Conservation (phyloP, 2,113 vertebrate species). For the Rhea americana region DNA sequence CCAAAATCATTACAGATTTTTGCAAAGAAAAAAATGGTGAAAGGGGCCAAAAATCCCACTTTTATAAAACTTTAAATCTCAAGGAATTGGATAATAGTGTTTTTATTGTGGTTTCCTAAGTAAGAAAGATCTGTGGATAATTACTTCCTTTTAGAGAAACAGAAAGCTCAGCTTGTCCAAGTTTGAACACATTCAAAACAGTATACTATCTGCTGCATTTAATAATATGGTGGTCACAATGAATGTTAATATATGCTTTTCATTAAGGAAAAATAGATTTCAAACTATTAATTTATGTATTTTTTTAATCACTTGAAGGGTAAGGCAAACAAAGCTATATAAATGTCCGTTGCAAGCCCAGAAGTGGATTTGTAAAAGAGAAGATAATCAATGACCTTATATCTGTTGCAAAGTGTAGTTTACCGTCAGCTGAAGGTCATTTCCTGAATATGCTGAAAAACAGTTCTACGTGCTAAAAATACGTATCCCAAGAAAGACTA, state of each 20-base stretch:
- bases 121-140: not conserved
- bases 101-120: not conserved
- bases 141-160: not conserved
- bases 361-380: not conserved
- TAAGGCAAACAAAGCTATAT: not conserved
- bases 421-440: not conserved
- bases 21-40: not conserved
- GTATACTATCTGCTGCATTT: not conserved
- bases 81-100: too few relatives aligned
- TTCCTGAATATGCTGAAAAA: not conserved
- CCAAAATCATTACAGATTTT: not conserved
- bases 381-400: not conserved
- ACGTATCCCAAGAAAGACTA: not conserved
- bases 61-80: too few relatives aligned
- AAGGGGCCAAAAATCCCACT: too few relatives aligned
- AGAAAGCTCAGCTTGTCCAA: not conserved
- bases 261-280: not conserved
- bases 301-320: not conserved
- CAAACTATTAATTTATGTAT: not conserved
- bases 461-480: not conserved
- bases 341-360: not conserved
- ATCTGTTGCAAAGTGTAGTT: not conserved
- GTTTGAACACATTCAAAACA: not conserved
- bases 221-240: not conserved
- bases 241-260: not conserved